A percentile compares a stretch with the other conserved stretches of the same genome.
These are phyloP conservation scores for Pogona vitticeps DNA, from an alignment of 2,113 vertebrate species.

Conservation along the genomic window DNA sequence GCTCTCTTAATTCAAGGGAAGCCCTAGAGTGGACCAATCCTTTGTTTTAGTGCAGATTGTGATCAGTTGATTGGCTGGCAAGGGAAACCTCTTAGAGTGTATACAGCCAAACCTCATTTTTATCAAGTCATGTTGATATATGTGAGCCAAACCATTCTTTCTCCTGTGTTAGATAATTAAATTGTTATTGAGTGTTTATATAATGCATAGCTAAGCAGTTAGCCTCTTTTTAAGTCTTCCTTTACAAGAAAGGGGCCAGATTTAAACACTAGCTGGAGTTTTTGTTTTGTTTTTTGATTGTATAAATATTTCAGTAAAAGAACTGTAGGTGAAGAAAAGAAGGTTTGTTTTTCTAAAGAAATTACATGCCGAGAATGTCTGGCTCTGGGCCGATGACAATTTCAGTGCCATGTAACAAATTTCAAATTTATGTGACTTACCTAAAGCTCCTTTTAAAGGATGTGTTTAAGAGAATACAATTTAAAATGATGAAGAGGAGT, in stretches of 20 bases:
- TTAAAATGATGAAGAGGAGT: conserved; percentile 3
- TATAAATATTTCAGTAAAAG: conserved; percentile 22
- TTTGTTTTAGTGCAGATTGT: background rate
- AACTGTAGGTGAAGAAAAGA: conserved; percentile 5
- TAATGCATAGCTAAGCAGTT: background rate
- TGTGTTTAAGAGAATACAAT: background rate
- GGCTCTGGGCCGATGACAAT: background rate
- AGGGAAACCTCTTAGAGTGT: background rate
- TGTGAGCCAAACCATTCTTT: background rate
- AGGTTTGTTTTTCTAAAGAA: background rate
- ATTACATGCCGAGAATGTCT: background rate
- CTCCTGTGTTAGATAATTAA: background rate
- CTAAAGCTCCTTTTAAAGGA: background rate
- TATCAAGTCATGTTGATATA: background rate
- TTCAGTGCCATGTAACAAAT: background rate
- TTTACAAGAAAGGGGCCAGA: background rate
- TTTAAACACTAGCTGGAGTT: background rate
- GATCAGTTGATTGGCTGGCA: background rate
- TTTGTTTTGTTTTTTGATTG: background rate
- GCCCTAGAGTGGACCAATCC: conserved; percentile 3
- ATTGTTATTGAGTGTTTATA: conserved; percentile 20
- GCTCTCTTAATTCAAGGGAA: background rate
- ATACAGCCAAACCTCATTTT: background rate
- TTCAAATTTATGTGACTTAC: background rate
- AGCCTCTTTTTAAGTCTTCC: conserved; percentile 8